phyloP scores from a whole-genome alignment of 2,888 invertebrate genomes.

The Platycheirus albimanus region DNA sequence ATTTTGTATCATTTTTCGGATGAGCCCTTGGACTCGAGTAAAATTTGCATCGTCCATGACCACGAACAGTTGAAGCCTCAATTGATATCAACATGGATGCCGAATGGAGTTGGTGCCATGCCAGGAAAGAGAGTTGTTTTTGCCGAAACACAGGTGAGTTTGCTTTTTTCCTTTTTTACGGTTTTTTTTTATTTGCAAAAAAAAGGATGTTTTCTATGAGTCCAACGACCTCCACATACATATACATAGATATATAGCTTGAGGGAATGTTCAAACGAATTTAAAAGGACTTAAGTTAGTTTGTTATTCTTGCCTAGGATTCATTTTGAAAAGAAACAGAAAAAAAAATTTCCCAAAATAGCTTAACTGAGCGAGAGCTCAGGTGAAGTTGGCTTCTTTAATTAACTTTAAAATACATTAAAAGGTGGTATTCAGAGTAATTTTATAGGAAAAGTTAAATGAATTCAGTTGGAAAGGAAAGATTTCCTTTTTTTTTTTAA shows the following conservation, averaged over 20 bases:
- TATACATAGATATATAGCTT: not conserved
- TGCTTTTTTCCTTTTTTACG: not conserved
- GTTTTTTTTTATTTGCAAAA: not conserved
- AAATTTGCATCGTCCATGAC: constrained; percentile 92
- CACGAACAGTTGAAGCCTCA: constrained; percentile 93
- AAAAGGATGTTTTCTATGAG: not conserved
- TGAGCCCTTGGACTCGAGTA: constrained; percentile 83
- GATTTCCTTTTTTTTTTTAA: not conserved
- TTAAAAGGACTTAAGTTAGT: not conserved
- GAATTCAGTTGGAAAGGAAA: not conserved
- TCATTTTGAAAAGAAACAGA: no score
- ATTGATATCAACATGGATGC: constrained; percentile 94
- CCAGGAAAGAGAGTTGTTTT: constrained; percentile 92
- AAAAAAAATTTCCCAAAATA: constrained; percentile 1
- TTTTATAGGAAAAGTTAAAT: not conserved
- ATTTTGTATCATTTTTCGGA: constrained; percentile 82
- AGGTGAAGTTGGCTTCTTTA: constrained; percentile 64
- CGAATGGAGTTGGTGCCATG: constrained; percentile 93
- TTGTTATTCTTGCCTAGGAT: no score
- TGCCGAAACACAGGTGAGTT: constrained; percentile 93
- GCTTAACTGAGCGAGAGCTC: constrained; percentile 21
- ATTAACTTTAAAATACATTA: constrained; percentile 69
- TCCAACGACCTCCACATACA: not conserved
- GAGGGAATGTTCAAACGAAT: not conserved
- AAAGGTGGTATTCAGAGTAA: constrained; percentile 1